Evolutionary conservation across 2,888 invertebrate species (phyloP).

Genomic region (Ganaspis brasiliensis): DNA sequence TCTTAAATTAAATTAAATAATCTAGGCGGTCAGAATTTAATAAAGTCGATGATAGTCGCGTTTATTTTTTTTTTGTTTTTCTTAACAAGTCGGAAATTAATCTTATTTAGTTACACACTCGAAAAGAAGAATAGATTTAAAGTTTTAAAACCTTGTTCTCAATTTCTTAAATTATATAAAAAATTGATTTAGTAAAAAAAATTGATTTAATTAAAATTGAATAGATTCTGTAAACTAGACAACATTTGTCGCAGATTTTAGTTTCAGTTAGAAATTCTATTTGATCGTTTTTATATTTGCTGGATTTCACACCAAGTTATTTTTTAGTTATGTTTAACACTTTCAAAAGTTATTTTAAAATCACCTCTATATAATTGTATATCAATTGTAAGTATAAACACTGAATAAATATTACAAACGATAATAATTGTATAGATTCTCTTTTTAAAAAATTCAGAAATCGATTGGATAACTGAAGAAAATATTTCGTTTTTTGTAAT

Average conservation of each 20-base stretch:
- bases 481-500: no score
- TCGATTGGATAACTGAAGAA: no score
- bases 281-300: neutral
- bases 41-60: constrained; percentile 23
- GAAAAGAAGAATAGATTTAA: no score
- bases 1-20: constrained; percentile 28
- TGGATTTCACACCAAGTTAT: constrained; percentile 39
- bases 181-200: no score
- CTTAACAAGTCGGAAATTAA: no score
- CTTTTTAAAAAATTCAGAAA: neutral
- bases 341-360: constrained; percentile 17
- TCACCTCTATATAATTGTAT: constrained; percentile 16
- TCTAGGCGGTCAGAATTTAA: constrained; percentile 25
- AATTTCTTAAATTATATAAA: no score
- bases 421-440: neutral
- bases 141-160: no score
- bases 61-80: no score
- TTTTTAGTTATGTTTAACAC: constrained; percentile 17
- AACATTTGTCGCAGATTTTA: no score
- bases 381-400: constrained; percentile 16
- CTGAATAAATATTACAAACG: constrained; percentile 16
- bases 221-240: no score
- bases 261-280: neutral
- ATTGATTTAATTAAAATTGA: no score
- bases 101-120: no score